Base-by-base conservation (phyloP, 2,113 vertebrate species). In the Caranx ignobilis region DNA sequence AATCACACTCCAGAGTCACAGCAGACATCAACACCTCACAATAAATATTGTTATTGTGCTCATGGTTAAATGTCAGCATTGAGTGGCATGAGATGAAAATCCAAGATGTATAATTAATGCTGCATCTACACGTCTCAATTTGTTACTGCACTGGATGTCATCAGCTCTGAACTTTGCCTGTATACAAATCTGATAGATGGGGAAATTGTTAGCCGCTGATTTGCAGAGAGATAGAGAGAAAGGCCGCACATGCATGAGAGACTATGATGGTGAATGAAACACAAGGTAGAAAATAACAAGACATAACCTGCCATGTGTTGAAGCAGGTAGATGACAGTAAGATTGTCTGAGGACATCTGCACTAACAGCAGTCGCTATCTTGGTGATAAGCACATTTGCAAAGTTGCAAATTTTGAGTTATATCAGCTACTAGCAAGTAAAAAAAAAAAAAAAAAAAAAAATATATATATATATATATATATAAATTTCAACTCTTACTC, bases 61-160 rank as follows among this genome's bases (percentile, higher is more conserved):
- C 5, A 39, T 55, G 16, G 59, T 64, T 54, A 57, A 61, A 81
- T 84, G 65, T 55, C 81, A 83, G 4, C 50, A 5, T 6, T 43
- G 52, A 74, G 26, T 52, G n/a, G 21, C 34, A 32, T 10, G 12
- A n/a, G 61, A 45, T 43, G 47, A 32, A 82, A 82, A 68, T 57
- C 11, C 41, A 68, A 72, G 26, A 54, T 39, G 19, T 63, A 10
- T 79, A 71, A 86, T 79, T 66, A 75, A 75, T 52, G 19, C 26
- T 48, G 67, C 26, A 62, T 47, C 15, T 57, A 5, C 11, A 67
- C 39, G 55, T n/a, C 31, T 64, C 21, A n/a, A 6, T 8, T 1
- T 69, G 41, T 54, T 6, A 19, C 34, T 69, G 41, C 32, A 56
- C 5, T 39, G 2, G 26, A 34, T 34, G 61, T 65, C n/a, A 12